A percentile compares a stretch with the other conserved stretches of the same genome.
These are phyloP conservation scores for Brachionus plicatilis DNA, from an alignment of 1,140 invertebrate genomes.

Conservation along the genomic window DNA sequence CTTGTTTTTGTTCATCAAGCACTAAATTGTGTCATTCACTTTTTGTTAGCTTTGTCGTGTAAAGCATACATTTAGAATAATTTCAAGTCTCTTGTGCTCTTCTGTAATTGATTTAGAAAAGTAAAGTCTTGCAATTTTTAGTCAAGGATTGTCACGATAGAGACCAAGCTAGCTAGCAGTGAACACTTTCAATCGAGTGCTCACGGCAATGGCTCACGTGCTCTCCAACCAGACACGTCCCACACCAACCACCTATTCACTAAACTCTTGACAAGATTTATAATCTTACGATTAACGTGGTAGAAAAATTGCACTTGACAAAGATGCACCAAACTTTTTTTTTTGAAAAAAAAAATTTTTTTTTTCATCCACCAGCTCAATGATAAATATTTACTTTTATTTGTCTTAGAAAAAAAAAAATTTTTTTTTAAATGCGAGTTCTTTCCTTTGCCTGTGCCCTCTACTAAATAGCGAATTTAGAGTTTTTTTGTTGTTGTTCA, in stretches of 20 bases:
- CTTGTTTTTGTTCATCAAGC: conserved; percentile 1
- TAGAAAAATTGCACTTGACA: background rate
- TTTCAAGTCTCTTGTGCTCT: background rate
- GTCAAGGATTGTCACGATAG: background rate
- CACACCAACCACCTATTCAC: background rate
- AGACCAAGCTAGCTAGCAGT: background rate
- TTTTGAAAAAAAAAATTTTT: background rate
- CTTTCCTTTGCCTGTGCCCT: background rate
- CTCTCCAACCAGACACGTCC: background rate
- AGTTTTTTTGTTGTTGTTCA: too few species aligned
- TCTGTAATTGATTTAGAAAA: conserved; percentile 30
- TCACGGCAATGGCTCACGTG: background rate
- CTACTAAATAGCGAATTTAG: background rate
- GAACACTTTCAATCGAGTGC: background rate
- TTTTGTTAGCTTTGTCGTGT: background rate
- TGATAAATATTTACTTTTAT: background rate
- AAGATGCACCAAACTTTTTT: background rate
- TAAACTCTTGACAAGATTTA: background rate
- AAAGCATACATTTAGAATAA: conserved; percentile 19
- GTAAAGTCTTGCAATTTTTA: conserved; percentile 34
- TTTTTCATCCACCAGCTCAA: background rate
- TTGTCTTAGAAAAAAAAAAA: background rate
- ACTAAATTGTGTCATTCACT: conserved; percentile 30
- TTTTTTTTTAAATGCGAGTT: background rate
- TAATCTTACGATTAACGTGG: background rate